Base-by-base conservation (phyloP, 1,140 invertebrate genomes). In the Micrasema minimum region DNA sequence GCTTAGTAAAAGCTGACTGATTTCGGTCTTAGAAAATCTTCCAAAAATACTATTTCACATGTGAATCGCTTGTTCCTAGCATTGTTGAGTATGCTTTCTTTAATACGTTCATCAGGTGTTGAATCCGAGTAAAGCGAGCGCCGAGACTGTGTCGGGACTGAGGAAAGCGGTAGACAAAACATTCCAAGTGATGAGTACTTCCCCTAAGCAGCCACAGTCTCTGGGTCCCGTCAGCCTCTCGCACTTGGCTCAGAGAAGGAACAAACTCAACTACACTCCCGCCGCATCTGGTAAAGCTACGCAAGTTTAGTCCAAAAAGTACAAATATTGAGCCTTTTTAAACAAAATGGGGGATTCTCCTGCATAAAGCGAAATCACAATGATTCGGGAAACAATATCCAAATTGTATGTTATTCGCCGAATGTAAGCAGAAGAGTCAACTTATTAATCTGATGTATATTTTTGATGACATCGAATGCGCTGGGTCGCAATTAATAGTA, bases 201-300 rank as follows among this genome's bases (percentile, higher is more conserved):
- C 83, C 0, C 83, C 82, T 0, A 64, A 82, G 38, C 82, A 83
- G 0, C 82, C 82, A 0, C 83, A 84, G 75, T 77, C 81, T 48
- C 69, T 85, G 43, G 83, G 83, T 23, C 83, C 83, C 0, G 83
- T 84, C 23, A 79, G 81, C 18, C 80, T 83, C 62, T 85, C 83
- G 6, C 82, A 81, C 12, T 77, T 85, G 0, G 83, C 83, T 12
- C 83, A 84, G 68, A 78, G 83, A 26, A 79, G 83, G 55, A 83
- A 78, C 74, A 83, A 83, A 69, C 83, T 82, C 10, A 70, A 75
- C 46, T 72, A 67, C 4, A 61, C 78, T 78, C 43, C 79, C 78
- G 14, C 82, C 14, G 68, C 55, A n/a, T 55, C 69, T 11, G 66
- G 70, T 2, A 75, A 75, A 66, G 69, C 69, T 16, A 75, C 74